Percentiles rank a stretch among this genome's conserved stretches.
phyloP scores from a whole-genome alignment of 2,888 invertebrate genomes.

The Aphidoletes aphidimyza region DNA sequence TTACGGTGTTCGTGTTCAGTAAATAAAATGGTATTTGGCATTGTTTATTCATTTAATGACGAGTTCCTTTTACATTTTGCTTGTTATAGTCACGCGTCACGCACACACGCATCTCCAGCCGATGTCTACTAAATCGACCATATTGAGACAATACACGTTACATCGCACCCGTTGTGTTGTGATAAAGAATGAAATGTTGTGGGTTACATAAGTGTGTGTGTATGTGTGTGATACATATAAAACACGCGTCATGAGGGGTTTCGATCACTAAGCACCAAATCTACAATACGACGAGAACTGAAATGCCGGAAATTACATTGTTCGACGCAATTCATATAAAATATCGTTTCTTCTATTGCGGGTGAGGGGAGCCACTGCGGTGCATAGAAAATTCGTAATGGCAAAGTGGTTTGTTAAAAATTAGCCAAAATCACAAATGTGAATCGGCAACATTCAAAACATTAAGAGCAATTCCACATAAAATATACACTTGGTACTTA shows the following conservation, averaged over 20 bases:
- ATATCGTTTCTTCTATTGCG: not conserved
- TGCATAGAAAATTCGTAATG: conserved; percentile 3
- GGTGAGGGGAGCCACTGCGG: not conserved
- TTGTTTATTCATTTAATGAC: conserved; percentile 36
- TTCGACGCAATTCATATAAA: not conserved
- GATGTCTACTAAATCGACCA: too few species aligned
- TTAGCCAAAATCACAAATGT: conserved; percentile 48
- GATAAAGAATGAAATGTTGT: conserved; percentile 9
- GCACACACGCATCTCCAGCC: conserved; percentile 36
- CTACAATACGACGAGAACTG: not conserved
- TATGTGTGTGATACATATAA: not conserved
- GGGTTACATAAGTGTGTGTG: too few species aligned
- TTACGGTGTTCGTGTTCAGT: conserved; percentile 4
- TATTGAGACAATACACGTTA: not conserved
- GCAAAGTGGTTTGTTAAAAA: conserved; percentile 41
- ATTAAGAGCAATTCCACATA: conserved; percentile 23
- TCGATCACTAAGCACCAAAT: not conserved
- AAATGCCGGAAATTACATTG: conserved; percentile 33
- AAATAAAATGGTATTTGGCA: conserved; percentile 23
- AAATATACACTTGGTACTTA: too few species aligned
- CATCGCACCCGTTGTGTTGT: not conserved
- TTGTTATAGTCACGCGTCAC: conserved; percentile 43
- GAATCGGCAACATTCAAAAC: conserved; percentile 3
- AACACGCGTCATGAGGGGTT: conserved; percentile 39
- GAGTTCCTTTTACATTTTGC: conserved; percentile 22